Base-by-base conservation (phyloP, 2,888 invertebrate species). In the Oeneis ivallda region DNA sequence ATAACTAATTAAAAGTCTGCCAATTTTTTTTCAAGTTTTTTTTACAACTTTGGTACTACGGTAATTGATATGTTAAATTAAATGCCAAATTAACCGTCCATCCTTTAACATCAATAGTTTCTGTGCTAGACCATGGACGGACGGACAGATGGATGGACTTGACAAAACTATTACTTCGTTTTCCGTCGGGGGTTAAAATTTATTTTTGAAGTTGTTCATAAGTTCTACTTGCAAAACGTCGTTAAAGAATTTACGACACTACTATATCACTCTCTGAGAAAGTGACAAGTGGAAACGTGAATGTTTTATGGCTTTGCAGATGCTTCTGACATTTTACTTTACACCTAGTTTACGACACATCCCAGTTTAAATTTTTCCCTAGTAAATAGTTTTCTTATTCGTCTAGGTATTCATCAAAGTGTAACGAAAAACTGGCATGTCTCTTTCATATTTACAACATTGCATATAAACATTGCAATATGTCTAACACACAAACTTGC, bases 201-300 rank as follows among this genome's bases (percentile, higher is more conserved):
- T 37, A 54, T 54, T 54, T n/a, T 37, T 17, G 11, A 37, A 53
- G 34, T 10, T 15, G 34, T 59, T 39, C 49, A 73, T 70, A 75
- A 77, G 7, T 39, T 61, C 76, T 9, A 76, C 78, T 78, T 75
- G 73, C 74, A 76, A 82, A 81, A 76, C 83, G 85, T 82, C 82
- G 82, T 83, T 81, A 83, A 81, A 79, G 76, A 85, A 85, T 87
- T 86, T 84, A 87, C 79, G 79, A 77, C 77, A 77, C 79, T 81
- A 83, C 82, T 83, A 81, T 80, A 78, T 78, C 75, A 75, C 74
- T 74, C 76, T 74, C 73, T 70, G 64, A 72, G 76, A 78, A 74
- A 74, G 75, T 71, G 74, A 77, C 74, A 70, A 72, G 69, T 64
- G 67, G 67, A 67, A 71, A 72, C 64, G 66, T 73, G 72, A 72